Conservation (phyloP, 2,888 invertebrate genomes). For the Rhagium mordax region DNA sequence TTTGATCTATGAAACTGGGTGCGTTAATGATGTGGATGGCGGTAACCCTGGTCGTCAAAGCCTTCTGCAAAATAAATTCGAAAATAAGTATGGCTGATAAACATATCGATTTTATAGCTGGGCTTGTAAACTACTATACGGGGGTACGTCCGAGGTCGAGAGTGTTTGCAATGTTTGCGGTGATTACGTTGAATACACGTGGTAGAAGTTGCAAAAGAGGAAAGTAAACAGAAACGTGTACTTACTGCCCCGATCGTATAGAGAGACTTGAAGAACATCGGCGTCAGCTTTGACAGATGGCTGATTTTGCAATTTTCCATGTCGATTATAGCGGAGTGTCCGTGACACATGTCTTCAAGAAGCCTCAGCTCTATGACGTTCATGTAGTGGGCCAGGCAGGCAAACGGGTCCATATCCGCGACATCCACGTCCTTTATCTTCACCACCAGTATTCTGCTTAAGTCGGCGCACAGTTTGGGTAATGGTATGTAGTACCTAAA, state of each 20-base stretch:
- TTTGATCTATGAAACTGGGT: constrained; percentile 35
- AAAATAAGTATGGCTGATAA: neutral
- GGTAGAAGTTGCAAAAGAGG: too few species aligned
- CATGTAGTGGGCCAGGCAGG: constrained; percentile 25
- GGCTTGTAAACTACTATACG: too few species aligned
- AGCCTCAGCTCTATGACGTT: constrained; percentile 47
- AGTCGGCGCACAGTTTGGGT: constrained; percentile 69
- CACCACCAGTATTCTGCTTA: constrained; percentile 68
- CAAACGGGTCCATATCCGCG: constrained; percentile 35
- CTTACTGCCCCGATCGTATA: constrained; percentile 45
- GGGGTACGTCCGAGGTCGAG: too few species aligned
- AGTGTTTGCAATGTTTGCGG: too few species aligned
- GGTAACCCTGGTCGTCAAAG: constrained; percentile 26
- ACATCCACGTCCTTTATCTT: constrained; percentile 57
- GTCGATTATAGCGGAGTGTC: constrained; percentile 43
- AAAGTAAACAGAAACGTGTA: too few species aligned
- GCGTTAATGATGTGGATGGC: constrained; percentile 42
- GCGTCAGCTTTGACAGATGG: constrained; percentile 42
- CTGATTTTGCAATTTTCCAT: constrained; percentile 35
- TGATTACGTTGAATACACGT: too few species aligned
- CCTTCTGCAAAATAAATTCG: constrained; percentile 21
- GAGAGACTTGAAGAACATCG: constrained; percentile 37
- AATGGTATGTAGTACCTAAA: constrained; percentile 52
- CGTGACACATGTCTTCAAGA: constrained; percentile 42
- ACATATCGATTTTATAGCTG: too few species aligned